These are phyloP conservation scores for Chloroceryle inda DNA, from an alignment of 2,797 vertebrate species.

Conservation along the genomic window DNA sequence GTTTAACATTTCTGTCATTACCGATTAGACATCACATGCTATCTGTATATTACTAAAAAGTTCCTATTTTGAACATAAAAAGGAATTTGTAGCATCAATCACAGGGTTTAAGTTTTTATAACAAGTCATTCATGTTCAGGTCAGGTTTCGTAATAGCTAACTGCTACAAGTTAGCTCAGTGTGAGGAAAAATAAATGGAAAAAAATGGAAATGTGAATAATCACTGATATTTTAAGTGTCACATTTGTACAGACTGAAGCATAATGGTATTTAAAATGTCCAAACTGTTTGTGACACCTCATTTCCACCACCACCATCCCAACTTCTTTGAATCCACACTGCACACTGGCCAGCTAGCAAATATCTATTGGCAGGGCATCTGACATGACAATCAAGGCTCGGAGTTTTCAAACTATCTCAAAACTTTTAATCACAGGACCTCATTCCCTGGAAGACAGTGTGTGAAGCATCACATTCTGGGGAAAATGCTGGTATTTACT, in stretches of 20 bases:
- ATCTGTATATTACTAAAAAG: not conserved
- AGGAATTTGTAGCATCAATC: not conserved
- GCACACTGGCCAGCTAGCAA: not conserved
- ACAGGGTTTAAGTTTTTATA: not conserved
- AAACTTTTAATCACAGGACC: not conserved
- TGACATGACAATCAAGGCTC: not conserved
- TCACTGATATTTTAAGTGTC: not conserved
- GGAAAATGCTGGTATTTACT: not conserved
- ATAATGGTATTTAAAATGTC: not conserved
- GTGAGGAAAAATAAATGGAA: constrained; percentile 44
- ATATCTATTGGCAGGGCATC: not conserved
- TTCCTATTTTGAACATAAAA: constrained; percentile 11
- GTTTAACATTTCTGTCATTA: constrained; percentile 46
- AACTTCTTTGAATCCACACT: not conserved
- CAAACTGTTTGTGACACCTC: not conserved
- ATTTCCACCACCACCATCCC: not conserved
- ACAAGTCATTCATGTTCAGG: constrained; percentile 36
- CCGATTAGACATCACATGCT: not conserved
- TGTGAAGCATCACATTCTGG: not conserved
- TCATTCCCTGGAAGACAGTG: not conserved
- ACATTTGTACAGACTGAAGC: not conserved
- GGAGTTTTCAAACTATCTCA: not conserved
- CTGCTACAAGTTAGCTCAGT: not conserved
- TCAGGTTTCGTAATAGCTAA: constrained; percentile 41
- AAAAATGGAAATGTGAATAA: constrained; percentile 29